Conservation (phyloP, 2,888 invertebrate species). For the Sisyra nigra region DNA sequence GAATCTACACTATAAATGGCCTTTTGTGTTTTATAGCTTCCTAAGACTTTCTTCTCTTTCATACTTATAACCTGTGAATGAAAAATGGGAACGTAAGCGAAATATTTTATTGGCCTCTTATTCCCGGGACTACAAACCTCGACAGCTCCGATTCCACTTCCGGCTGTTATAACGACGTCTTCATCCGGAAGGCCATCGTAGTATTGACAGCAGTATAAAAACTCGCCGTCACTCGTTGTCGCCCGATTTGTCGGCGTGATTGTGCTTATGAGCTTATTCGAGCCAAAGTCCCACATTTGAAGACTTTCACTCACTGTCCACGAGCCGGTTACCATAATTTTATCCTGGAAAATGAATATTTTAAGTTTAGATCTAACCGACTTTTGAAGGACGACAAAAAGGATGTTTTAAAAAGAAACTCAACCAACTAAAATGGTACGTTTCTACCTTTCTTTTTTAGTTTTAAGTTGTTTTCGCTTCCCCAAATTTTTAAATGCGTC, state of each 20-base stretch:
- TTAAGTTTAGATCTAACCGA: not conserved
- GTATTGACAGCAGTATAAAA: constrained; percentile 35
- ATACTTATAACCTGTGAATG: too few species aligned
- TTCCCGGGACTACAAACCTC: too few species aligned
- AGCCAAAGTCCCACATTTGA: constrained; percentile 35
- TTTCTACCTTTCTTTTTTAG: too few species aligned
- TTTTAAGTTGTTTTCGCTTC: too few species aligned
- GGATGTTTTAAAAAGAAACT: not conserved
- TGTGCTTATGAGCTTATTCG: constrained; percentile 29
- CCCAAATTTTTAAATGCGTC: too few species aligned
- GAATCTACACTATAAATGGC: too few species aligned
- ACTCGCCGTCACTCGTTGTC: constrained; percentile 36
- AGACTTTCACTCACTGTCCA: constrained; percentile 37
- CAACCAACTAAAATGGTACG: constrained; percentile 7
- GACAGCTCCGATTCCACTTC: constrained; percentile 22
- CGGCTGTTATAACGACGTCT: constrained; percentile 20
- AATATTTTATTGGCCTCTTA: too few species aligned
- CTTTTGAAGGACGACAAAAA: constrained; percentile 7
- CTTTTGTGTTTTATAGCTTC: too few species aligned
- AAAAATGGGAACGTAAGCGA: too few species aligned
- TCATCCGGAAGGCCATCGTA: constrained; percentile 23
- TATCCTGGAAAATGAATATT: constrained; percentile 24
- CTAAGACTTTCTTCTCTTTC: too few species aligned
- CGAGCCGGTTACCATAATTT: constrained; percentile 34
- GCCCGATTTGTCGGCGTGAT: constrained; percentile 33